Percentiles rank a stretch among this genome's conserved stretches.
Conservation (phyloP, 2,888 invertebrate genomes). For the Lypha dubia region DNA sequence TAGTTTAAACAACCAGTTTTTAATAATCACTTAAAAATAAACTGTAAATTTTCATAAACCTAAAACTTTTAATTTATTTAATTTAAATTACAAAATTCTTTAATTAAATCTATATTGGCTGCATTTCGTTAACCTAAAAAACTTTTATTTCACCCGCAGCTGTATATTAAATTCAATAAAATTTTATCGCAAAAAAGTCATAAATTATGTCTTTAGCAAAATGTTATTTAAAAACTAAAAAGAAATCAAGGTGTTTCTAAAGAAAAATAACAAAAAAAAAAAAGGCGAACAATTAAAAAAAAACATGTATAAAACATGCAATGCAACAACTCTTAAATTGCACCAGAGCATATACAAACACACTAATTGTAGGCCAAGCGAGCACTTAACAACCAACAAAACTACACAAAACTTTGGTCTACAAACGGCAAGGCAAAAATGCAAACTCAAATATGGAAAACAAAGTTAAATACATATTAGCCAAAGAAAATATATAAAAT, state of each 20-base stretch:
- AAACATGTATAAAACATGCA: slow-evolving; percentile 69
- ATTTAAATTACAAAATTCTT: not conserved
- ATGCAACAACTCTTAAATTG: slow-evolving; percentile 43
- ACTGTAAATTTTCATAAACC: no score
- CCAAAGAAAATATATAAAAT: slow-evolving; percentile 15
- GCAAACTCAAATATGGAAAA: slow-evolving; percentile 4
- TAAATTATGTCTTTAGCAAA: slow-evolving; percentile 51
- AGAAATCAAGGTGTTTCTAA: slow-evolving; percentile 53
- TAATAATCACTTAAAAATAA: no score
- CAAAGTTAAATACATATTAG: not conserved
- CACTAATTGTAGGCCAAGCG: slow-evolving; percentile 61
- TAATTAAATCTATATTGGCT: slow-evolving; percentile 6
- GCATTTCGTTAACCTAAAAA: not conserved
- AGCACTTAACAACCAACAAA: slow-evolving; percentile 54
- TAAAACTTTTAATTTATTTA: not conserved
- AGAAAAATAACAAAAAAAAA: slow-evolving; percentile 65
- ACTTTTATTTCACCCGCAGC: slow-evolving; percentile 66
- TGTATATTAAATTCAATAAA: slow-evolving; percentile 68
- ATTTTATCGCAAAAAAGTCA: slow-evolving; percentile 10
- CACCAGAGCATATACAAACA: slow-evolving; percentile 35
- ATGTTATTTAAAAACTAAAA: slow-evolving; percentile 39
- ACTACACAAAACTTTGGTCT: slow-evolving; percentile 37
- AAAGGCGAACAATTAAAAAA: slow-evolving; percentile 79
- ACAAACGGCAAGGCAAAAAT: not conserved
- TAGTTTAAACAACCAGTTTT: no score